Evolutionary conservation across 1,140 invertebrate genomes (phyloP), one percentile per base, ranked within the genome.

Genomic region (Tachypleus tridentatus): DNA sequence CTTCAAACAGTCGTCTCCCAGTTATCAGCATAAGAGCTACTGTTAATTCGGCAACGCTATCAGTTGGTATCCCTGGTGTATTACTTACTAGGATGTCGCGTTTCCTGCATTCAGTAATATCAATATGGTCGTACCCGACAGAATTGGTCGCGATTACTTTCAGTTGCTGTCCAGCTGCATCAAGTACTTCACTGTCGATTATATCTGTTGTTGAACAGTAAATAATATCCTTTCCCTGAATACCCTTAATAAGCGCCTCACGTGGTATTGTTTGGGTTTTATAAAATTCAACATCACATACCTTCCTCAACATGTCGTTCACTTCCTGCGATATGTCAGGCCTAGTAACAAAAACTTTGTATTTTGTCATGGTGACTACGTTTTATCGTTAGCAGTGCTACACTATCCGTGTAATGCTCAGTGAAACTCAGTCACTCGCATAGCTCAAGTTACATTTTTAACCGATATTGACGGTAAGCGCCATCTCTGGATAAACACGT

Each of bases 101-200:
- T 11, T 29, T 48, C 76, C 63, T 61, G 70, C 67, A 50, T 72
- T 70, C 78, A 5, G 72, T 69, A 4, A 78, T 57, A 69, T 81
- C 78, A 64, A 82, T 74, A 65, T 82, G 80, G 49, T 82, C 80
- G 66, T 77, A 74, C 0, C 93, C 94, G 7, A 95, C 93, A 3
- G 92, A 94, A 79, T 93, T 89, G 1, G 92, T 93, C 0, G 82
- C 84, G 10, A 97, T 81, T 4, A 93, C 88, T 79, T 91, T 90
- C 57, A 97, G 77, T 53, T 83, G 80, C 66, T 70, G 67, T 75
- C 77, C 77, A 57, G 66, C 66, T 7, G 53, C 62, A 57, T 67
- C 66, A 6, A 67, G 49, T 3, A 67, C 70, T 71, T 89, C 85
- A 8, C 83, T 79, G 74, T 94, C 88, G 73, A 97, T 91, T 76